A percentile compares a stretch with the other conserved stretches of the same genome.
phyloP scores from a whole-genome alignment of 2,888 invertebrate species.

The Ariolimax columbianus region DNA sequence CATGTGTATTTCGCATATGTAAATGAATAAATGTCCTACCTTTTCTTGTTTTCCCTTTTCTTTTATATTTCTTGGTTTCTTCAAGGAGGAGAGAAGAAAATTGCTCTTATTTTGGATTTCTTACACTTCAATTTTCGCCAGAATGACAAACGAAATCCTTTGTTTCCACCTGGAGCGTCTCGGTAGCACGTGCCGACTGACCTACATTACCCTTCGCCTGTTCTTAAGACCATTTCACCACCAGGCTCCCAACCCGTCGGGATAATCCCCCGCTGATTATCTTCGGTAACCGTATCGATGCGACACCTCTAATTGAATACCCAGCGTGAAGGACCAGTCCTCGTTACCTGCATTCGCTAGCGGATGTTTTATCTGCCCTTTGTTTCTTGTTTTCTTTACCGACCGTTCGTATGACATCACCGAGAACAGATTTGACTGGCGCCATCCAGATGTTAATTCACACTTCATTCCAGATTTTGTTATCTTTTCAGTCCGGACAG shows the following conservation, averaged over 20 bases:
- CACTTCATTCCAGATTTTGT: conserved; percentile 23
- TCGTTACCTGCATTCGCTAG: conserved; percentile 12
- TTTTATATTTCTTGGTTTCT: no score
- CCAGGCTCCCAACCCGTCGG: not conserved
- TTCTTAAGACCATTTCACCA: not conserved
- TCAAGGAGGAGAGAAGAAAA: no score
- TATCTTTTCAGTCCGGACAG: not conserved
- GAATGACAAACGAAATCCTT: not conserved
- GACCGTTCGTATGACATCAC: not conserved
- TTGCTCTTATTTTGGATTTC: no score
- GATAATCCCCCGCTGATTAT: not conserved
- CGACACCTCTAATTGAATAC: conserved; percentile 16
- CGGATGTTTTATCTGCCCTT: not conserved
- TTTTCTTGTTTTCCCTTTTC: no score
- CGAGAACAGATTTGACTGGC: not conserved
- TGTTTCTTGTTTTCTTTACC: not conserved
- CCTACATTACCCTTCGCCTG: not conserved
- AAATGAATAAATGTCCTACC: no score
- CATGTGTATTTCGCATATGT: no score
- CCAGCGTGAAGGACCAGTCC: not conserved
- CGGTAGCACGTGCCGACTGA: not conserved
- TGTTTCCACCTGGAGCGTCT: not conserved
- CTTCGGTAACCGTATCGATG: not conserved
- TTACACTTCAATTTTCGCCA: not conserved
- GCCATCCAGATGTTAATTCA: conserved; percentile 21